Evolutionary conservation across 1,140 invertebrate genomes (phyloP).

Genomic region (Whitmania pigra): DNA sequence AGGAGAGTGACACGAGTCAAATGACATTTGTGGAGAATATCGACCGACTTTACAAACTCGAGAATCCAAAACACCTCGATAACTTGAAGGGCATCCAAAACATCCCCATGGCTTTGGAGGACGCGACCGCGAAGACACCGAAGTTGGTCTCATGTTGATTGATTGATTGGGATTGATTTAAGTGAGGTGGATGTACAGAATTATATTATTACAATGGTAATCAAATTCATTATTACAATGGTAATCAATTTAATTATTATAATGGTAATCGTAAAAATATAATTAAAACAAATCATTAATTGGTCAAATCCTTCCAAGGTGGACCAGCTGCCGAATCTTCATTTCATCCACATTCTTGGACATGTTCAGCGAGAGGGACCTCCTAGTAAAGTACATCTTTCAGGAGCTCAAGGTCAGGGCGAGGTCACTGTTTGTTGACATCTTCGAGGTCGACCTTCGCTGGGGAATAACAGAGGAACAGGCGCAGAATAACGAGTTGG

Average conservation of each 20-base stretch:
- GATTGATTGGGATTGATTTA: no score
- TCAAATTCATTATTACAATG: no score
- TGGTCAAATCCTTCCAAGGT: conserved; percentile 30
- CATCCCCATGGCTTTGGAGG: background rate
- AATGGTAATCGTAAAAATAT: background rate
- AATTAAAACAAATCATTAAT: background rate
- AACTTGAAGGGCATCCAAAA: background rate
- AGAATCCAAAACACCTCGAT: background rate
- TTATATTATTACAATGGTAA: no score
- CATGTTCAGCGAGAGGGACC: conserved; percentile 46
- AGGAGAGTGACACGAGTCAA: conserved; percentile 39
- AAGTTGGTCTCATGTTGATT: background rate
- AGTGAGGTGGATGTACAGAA: no score
- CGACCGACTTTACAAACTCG: conserved; percentile 39
- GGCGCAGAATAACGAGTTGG: conserved; percentile 35
- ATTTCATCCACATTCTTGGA: conserved; percentile 48
- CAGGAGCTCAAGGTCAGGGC: conserved; percentile 41
- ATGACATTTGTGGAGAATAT: conserved; percentile 44
- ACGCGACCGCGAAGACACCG: no score
- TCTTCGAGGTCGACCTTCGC: conserved; percentile 44
- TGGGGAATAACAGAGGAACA: conserved; percentile 46
- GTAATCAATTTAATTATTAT: no score
- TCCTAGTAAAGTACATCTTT: conserved; percentile 43
- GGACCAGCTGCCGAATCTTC: conserved; percentile 43
- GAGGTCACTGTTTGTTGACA: conserved; percentile 37